Percentiles rank a stretch among this genome's conserved stretches.
Evolutionary conservation across 2,888 invertebrate species (phyloP).

Genomic region (Sinohyriopsis cumingii): DNA sequence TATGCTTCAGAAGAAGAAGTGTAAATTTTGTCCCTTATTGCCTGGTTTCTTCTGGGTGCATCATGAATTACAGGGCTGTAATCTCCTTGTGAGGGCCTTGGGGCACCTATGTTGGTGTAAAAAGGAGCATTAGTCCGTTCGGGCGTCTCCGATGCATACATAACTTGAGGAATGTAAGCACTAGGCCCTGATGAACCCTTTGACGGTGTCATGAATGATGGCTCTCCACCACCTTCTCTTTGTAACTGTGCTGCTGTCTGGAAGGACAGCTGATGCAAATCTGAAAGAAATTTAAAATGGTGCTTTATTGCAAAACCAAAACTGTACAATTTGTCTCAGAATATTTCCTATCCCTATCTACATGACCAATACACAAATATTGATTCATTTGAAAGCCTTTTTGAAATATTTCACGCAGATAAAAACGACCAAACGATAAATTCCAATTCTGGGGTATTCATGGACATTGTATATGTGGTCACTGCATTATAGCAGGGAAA

Average conservation of each 20-base stretch:
- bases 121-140: constrained; percentile 52
- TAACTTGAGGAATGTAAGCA: constrained; percentile 3
- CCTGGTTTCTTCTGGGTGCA: constrained; percentile 35
- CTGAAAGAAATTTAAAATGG: constrained; percentile 13
- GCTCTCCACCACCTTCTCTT: constrained; percentile 35
- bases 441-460: no score
- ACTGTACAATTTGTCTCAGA: not conserved
- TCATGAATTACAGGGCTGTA: constrained; percentile 41
- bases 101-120: constrained; percentile 36
- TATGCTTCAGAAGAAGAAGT: constrained; percentile 23
- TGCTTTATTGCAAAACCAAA: not conserved
- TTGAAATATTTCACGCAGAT: no score
- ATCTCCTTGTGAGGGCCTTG: constrained; percentile 13
- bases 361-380: no score
- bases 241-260: constrained; percentile 42
- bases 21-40: constrained; percentile 46
- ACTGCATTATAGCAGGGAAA: no score
- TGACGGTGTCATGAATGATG: constrained; percentile 50
- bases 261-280: constrained; percentile 43
- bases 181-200: constrained; percentile 14
- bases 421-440: no score
- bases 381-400: no score
- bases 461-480: no score
- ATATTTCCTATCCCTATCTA: no score
- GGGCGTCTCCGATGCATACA: constrained; percentile 41